Percentiles rank a stretch among this genome's conserved stretches.
phyloP scores from a whole-genome alignment of 2,797 vertebrate genomes.

The Pangasius sanitwongsei region DNA sequence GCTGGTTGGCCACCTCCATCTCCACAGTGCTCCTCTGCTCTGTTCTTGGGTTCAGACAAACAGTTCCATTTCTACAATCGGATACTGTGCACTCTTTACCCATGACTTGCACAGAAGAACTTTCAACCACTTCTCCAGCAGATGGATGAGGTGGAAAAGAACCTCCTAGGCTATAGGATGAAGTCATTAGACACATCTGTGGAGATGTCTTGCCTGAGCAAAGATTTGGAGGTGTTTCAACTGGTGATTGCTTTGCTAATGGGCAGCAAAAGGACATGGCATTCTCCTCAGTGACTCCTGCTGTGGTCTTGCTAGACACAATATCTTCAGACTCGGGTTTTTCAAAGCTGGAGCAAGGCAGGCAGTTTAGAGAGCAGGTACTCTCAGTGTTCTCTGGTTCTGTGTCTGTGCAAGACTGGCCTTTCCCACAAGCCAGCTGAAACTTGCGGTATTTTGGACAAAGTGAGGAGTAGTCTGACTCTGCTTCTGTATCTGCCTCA shows the following conservation, averaged over 20 bases:
- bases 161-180: conserved; percentile 5
- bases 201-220: conserved; percentile 23
- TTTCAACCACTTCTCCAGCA: not conserved
- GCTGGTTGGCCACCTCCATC: conserved; percentile 81
- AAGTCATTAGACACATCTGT: conserved; percentile 14
- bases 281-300: not conserved
- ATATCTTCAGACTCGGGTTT: conserved; percentile 42
- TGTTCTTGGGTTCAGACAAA: conserved; percentile 21
- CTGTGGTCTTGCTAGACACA: conserved; percentile 30
- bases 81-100: conserved; percentile 38
- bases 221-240: not conserved
- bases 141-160: not conserved
- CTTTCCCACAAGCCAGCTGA: conserved; percentile 85
- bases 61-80: not conserved
- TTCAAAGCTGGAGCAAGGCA: conserved; percentile 39
- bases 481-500: conserved; percentile 38
- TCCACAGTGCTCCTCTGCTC: conserved; percentile 73
- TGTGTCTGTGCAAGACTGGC: conserved; percentile 63
- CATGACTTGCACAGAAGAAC: not conserved
- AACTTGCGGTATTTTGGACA: conserved; percentile 94
- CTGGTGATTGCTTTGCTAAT: not conserved
- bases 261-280: conserved; percentile 13
- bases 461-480: conserved; percentile 66
- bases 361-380: conserved; percentile 41
- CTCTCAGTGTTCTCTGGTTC: conserved; percentile 52